Evolutionary conservation across 1,140 invertebrate genomes (phyloP).

Genomic region (Neelides sp.): DNA sequence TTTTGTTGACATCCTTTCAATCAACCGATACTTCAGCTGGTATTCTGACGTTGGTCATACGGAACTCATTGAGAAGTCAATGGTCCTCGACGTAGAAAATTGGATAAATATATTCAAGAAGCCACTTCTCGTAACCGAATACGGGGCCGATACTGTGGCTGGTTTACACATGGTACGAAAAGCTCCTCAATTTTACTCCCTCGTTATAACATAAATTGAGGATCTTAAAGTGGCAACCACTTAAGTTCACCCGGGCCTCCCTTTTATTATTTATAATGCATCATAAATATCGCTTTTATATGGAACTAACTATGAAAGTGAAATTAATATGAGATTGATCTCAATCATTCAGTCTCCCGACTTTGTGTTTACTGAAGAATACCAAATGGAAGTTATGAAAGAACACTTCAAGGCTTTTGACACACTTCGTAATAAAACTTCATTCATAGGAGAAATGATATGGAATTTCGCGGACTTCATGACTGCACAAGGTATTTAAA

Average conservation of each 20-base stretch:
- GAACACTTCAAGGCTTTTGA: conserved; percentile 48
- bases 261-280: not conserved
- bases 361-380: conserved; percentile 49
- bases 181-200: too few species aligned
- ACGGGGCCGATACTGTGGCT: conserved; percentile 49
- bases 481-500: conserved; percentile 35
- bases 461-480: conserved; percentile 52
- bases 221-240: not conserved
- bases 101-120: conserved; percentile 42
- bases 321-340: too few species aligned
- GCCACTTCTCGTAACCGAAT: conserved; percentile 50
- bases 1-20: conserved; percentile 46
- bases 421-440: conserved; percentile 35
- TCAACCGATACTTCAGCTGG: conserved; percentile 52
- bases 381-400: conserved; percentile 45
- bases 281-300: too few species aligned
- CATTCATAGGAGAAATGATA: conserved; percentile 43
- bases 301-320: too few species aligned
- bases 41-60: conserved; percentile 41
- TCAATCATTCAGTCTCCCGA: conserved; percentile 36
- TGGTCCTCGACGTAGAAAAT: conserved; percentile 26
- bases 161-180: conserved; percentile 42
- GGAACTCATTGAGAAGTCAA: conserved; percentile 40
- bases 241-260: not conserved
- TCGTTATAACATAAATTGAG: not conserved